Percentiles rank a stretch among this genome's conserved stretches.
Conservation (phyloP, 2,113 vertebrate species). For the Platysternon megacephalum region DNA sequence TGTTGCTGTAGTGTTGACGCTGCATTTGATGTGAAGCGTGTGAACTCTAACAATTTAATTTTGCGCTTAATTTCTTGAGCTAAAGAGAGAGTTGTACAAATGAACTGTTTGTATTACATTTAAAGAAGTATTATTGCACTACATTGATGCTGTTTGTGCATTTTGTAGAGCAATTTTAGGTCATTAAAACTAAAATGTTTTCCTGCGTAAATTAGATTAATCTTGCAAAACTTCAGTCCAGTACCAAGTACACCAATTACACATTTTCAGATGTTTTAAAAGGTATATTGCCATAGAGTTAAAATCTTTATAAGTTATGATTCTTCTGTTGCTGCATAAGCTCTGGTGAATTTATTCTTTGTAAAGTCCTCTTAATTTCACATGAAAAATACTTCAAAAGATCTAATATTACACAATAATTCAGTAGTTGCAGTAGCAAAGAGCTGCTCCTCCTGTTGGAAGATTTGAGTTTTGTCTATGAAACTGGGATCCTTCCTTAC, state of each 20-base stretch:
- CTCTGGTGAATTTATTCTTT: not conserved
- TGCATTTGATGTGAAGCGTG: not conserved
- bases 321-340: not conserved
- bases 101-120: not conserved
- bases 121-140: not conserved
- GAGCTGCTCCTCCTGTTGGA: not conserved
- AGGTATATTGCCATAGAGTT: not conserved
- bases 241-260: not conserved
- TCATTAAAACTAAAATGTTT: not conserved
- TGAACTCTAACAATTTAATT: slow-evolving; percentile 33
- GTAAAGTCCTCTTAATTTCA: not conserved
- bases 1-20: not conserved
- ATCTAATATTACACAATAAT: not conserved
- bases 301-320: not conserved
- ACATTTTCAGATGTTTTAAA: slow-evolving; percentile 3
- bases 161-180: not conserved
- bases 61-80: slow-evolving; percentile 31
- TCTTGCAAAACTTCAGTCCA: not conserved
- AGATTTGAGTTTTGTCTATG: not conserved
- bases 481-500: not conserved
- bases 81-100: slow-evolving; percentile 14
- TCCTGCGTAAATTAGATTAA: not conserved
- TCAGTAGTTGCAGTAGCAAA: not conserved
- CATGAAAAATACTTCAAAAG: not conserved
- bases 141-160: not conserved